These are phyloP conservation scores for Eupithecia exiguata DNA, from an alignment of 2,888 invertebrate genomes.

Conservation along the genomic window DNA sequence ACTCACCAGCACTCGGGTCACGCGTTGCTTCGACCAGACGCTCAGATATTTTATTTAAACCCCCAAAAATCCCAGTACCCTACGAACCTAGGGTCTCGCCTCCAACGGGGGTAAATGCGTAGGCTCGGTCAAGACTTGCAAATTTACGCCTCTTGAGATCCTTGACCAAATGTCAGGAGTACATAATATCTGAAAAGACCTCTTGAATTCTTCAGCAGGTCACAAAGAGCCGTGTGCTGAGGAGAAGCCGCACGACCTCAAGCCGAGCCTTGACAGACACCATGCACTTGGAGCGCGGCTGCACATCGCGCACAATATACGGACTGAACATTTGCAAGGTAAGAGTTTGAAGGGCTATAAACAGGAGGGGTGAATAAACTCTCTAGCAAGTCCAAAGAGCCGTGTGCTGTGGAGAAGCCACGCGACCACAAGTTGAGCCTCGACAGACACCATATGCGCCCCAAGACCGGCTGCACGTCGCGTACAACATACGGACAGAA, in stretches of 20 bases:
- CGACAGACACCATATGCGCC: conserved; percentile 76
- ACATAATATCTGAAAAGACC: no score
- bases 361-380: not conserved
- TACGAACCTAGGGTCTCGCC: no score
- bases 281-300: conserved; percentile 75
- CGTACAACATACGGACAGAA: not conserved
- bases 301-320: conserved; percentile 75
- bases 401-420: conserved; percentile 87
- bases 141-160: no score
- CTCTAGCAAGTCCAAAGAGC: conserved; percentile 86
- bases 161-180: no score
- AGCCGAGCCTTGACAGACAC: conserved; percentile 72
- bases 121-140: no score
- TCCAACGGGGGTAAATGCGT: no score
- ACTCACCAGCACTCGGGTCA: no score
- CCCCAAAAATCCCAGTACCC: no score
- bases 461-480: conserved; percentile 58
- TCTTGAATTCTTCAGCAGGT: conserved; percentile 78
- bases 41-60: no score
- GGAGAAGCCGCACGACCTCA: conserved; percentile 87
- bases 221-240: conserved; percentile 88
- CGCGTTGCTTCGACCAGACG: no score
- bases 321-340: conserved; percentile 64
- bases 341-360: not conserved
- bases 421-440: conserved; percentile 82